Conservation (phyloP, 2,888 invertebrate species). For the Bimastos eiseni region DNA sequence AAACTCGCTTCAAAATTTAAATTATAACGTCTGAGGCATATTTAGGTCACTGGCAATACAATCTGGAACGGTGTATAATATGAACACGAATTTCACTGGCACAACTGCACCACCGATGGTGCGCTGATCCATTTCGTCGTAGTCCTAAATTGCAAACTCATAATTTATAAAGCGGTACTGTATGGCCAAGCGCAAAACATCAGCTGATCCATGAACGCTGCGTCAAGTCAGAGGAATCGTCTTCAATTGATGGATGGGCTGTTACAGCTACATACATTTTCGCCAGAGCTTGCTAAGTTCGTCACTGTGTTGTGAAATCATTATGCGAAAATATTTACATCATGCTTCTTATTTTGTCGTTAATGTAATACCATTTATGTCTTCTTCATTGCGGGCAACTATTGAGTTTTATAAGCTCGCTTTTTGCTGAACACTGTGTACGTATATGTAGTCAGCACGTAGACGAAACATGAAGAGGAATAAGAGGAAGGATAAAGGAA, state of each 20-base stretch:
- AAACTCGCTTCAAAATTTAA: too few species aligned
- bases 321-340: neutral
- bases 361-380: neutral
- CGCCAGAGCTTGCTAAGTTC: too few species aligned
- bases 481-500: neutral
- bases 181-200: too few species aligned
- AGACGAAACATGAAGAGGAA: neutral
- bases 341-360: neutral
- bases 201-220: too few species aligned
- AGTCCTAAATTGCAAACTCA: neutral
- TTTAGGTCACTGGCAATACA: too few species aligned
- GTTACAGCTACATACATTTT: too few species aligned
- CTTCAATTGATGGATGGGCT: too few species aligned
- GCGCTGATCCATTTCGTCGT: neutral
- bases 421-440: neutral
- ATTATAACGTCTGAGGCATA: too few species aligned
- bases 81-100: too few species aligned
- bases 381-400: neutral
- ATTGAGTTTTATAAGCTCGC: neutral
- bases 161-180: too few species aligned
- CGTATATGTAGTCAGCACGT: neutral
- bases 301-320: neutral
- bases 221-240: too few species aligned
- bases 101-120: neutral
- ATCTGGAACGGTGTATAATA: too few species aligned